Base-by-base conservation (phyloP, 2,888 invertebrate species). In the Pyrgus malvae region DNA sequence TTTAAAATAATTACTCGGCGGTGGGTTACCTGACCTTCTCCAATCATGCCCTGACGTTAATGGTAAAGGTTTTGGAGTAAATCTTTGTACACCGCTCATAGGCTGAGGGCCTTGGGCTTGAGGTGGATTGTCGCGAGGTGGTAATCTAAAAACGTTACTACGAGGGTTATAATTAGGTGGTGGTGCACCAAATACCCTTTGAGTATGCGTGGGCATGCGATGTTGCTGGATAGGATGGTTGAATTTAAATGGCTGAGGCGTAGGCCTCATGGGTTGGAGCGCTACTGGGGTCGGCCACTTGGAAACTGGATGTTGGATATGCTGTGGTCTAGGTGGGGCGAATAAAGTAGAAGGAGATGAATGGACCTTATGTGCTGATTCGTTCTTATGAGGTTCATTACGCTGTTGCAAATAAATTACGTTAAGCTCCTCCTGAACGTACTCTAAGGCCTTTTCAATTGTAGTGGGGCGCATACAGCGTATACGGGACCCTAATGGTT, bases 401-500 rank as follows among this genome's bases (percentile, higher is more conserved):
- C 54, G 44, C 31, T 55, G 50, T 19, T 57, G 58, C 1, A 56
- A 6, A 11, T 61, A 61, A 7, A 55, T 23, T 1, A 51, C 35
- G n/a, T 55, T 59, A n/a, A 48, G 40, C 29, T 51, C 57, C 14
- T 48, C 57, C 12, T 42, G 64, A 23, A 48, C 60, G 12, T 57
- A 64, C 51, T 55, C 50, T 9, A 59, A n/a, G 23, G 58, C 46
- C 17, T 57, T 51, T 21, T 55, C 53, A 21, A 59, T 56, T 7
- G 50, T 38, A 5, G 37, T 17, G 25, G 51, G 56, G 9, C 57
- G 50, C 58, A 62, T 57, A 27, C 64, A 64, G n/a, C 61, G 50
- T 23, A 64, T 61, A 11, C 60, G 58, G 5, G 61, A 62, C 6
- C 62, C 62, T 41, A 64, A 17, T 1, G 61, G 64, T 42, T 62